Base-by-base conservation (phyloP, 2,113 vertebrate genomes). In the Zosterops lateralis region DNA sequence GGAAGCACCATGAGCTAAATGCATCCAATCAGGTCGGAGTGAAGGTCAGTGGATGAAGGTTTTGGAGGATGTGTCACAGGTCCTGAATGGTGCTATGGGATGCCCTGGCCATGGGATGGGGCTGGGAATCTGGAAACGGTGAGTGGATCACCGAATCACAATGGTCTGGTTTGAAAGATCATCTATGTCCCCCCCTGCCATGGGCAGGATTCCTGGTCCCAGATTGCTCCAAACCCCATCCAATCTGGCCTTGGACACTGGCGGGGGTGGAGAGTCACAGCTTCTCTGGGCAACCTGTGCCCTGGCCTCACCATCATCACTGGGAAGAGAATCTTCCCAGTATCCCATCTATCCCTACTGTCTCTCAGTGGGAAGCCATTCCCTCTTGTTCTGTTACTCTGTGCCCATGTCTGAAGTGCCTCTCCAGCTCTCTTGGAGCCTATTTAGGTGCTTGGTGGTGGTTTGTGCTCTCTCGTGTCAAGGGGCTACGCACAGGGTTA, bases 31-130 rank as follows among this genome's bases (percentile, higher is more conserved):
- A 3, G 13, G 28, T 44, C 7, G 40, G 51, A 3, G 16, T 9
- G 15, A 57, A 53, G 44, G 16, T 36, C 1, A 9, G 17, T 4
- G 25, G 40, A 7, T 31, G 40, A 40, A 17, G 57, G 7, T 40
- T 24, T 18, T 15, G 47, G 12, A 13, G 36, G 20, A 13, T 54
- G 1, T 0, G 4, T 9, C 3, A 3, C 12, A 6, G 6, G 9
- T 19, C 17, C 28, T 0, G 0, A 8, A 19, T 8, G 12, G 22
- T 34, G 38, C 68, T 4, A 5, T 11, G 21, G 21, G 34, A 12
- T 64, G 38, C 18, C 17, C 14, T 50, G 36, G 58, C 17, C 50
- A 57, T 9, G 16, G n/a, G 11, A 7, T 65, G 36, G 31, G 25
- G 40, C 66, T 61, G 36, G 17, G 3, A 25, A 56, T 71, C 47